Evolutionary conservation across 2,797 vertebrate species (phyloP).

Genomic region (Champsocephalus esox): DNA sequence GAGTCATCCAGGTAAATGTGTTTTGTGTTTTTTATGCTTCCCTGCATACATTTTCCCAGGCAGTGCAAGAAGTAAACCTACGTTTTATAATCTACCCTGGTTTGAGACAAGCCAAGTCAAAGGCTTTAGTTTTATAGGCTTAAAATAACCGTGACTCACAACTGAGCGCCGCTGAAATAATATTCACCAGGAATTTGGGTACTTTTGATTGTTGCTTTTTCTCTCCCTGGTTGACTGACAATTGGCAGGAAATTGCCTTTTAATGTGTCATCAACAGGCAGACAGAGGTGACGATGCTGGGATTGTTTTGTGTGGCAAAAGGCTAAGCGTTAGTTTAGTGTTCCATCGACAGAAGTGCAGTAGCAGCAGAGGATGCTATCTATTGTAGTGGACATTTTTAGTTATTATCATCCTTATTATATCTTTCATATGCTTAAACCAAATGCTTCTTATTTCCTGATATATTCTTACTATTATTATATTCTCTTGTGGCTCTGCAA

Average conservation of each 20-base stretch:
- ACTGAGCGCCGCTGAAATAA: slow-evolving; percentile 12
- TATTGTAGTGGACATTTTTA: neutral
- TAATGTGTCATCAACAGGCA: slow-evolving; percentile 66
- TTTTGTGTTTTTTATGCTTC: neutral
- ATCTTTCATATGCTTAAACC: too few relatives aligned
- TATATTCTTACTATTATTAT: too few relatives aligned
- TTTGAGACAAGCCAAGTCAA: neutral
- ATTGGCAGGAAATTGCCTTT: slow-evolving; percentile 82
- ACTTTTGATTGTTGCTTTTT: slow-evolving; percentile 70
- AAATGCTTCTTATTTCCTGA: too few relatives aligned
- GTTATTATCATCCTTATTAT: too few relatives aligned
- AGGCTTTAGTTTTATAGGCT: neutral
- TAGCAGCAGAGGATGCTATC: slow-evolving; percentile 29
- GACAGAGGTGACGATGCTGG: slow-evolving; percentile 31
- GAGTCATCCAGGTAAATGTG: slow-evolving; percentile 92
- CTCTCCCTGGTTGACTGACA: slow-evolving; percentile 45
- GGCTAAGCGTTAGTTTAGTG: slow-evolving; percentile 61
- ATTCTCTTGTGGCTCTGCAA: too few relatives aligned
- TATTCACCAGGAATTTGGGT: slow-evolving; percentile 62
- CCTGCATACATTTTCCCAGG: neutral
- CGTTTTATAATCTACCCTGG: neutral
- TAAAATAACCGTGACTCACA: neutral
- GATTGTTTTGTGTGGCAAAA: slow-evolving; percentile 67
- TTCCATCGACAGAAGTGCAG: slow-evolving; percentile 50
- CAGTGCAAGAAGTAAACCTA: neutral